Evolutionary conservation across 2,113 vertebrate genomes (phyloP), one percentile per base, ranked within the genome.

Genomic region (Cathartes aura): DNA sequence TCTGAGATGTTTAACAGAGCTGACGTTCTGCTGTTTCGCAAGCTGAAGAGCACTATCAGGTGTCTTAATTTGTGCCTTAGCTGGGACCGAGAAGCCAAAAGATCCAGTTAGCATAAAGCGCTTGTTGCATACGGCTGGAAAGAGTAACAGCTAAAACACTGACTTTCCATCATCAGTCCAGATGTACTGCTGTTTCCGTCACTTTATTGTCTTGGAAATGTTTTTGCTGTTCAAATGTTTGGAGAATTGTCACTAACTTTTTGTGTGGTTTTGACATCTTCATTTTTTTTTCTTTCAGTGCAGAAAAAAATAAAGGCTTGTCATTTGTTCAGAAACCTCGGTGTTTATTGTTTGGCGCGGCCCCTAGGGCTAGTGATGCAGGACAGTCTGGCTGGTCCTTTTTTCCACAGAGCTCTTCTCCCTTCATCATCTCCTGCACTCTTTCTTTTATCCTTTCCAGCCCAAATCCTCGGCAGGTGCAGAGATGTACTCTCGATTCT

Each of bases 261-360:
- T 87, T 45, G 11, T 58, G 21, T 53, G 30, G 38, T 63, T 83
- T 87, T 92, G 53, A 48, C 45, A 36, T 75, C 43, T 71, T 60
- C 7, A 8, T 26, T 71, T 42, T 16, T 16, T 76, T 86, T 83
- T 55, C 62, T 90, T 87, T 42, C 47, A 52, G 21, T 56, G 62
- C 38, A 63, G 38, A 50, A 72, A 67, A 45, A 95, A 96, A 96
- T 91, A 96, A 96, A 98, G 40, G 16, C 11, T 89, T 88, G 24
- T 47, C 5, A 24, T 64, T 83, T 64, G 32, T 80, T 87, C 40
- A 42, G 67, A 85, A 90, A n/a, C 34, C 15, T 58, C 20, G 3
- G 42, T 47, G 50, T 79, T 81, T 82, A 15, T 55, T 82, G 34
- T 59, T 82, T 71, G 56, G 60, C 5, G 1, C 0, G 3, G 38